Evolutionary conservation across 2,797 vertebrate species (phyloP).

Genomic region (Fundulus diaphanus): DNA sequence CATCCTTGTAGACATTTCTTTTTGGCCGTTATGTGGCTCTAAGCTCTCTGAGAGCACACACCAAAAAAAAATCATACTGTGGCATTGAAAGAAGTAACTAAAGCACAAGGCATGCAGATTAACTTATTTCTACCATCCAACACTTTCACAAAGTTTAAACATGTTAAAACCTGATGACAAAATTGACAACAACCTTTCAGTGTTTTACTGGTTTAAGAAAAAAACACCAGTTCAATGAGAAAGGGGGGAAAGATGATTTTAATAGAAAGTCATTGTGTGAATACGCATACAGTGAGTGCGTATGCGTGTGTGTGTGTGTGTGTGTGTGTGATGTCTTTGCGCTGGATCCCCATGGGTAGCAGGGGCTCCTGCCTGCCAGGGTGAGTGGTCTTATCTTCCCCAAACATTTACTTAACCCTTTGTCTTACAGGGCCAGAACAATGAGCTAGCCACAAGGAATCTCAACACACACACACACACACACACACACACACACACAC

Average conservation of each 20-base stretch:
- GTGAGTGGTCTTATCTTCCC: slow-evolving; percentile 87
- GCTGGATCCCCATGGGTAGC: slow-evolving; percentile 78
- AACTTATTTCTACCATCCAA: background rate
- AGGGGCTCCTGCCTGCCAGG: slow-evolving; percentile 88
- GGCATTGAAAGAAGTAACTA: background rate
- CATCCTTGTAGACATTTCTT: background rate
- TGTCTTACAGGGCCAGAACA: slow-evolving; percentile 86
- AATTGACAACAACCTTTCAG: too few relatives aligned
- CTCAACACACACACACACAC: slow-evolving; percentile 50
- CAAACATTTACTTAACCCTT: slow-evolving; percentile 91
- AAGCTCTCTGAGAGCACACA: background rate
- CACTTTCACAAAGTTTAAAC: slow-evolving; percentile 37
- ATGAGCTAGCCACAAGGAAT: slow-evolving; percentile 76
- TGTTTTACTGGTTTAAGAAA: slow-evolving; percentile 15
- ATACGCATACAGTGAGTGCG: slow-evolving; percentile 23
- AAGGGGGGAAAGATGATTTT: slow-evolving; percentile 3
- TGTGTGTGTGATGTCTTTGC: slow-evolving; percentile 79
- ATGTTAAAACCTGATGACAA: slow-evolving; percentile 4
- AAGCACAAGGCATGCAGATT: background rate
- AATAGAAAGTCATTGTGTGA: slow-evolving; percentile 28
- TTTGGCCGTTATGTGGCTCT: background rate
- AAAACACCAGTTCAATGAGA: slow-evolving; percentile 20
- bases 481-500: slow-evolving; percentile 27
- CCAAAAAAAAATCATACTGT: background rate
- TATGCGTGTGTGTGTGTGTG: slow-evolving; percentile 34